Percentiles rank a stretch among this genome's conserved stretches.
These are phyloP conservation scores for Meteorus cinctellus DNA, from an alignment of 2,888 invertebrate species.

Conservation along the genomic window DNA sequence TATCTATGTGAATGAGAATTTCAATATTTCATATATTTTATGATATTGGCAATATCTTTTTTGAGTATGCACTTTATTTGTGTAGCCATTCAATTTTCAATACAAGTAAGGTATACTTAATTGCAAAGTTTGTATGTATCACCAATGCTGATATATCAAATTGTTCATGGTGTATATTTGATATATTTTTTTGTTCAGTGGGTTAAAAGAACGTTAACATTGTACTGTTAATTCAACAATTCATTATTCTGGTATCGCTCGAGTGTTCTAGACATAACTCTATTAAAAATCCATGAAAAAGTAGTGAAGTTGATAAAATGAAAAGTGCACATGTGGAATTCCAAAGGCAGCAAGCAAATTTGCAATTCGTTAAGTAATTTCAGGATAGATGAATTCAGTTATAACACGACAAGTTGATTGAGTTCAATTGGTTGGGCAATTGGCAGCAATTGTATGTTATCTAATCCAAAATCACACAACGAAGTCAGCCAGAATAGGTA, in stretches of 20 bases:
- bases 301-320: neutral
- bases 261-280: no score
- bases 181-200: no score
- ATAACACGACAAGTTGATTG: no score
- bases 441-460: neutral
- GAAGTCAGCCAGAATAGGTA: neutral
- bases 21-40: neutral
- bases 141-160: no score
- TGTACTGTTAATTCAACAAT: no score
- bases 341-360: neutral
- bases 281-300: no score
- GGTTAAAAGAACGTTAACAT: no score
- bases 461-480: neutral
- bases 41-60: neutral
- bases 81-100: neutral
- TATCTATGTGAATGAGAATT: neutral
- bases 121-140: neutral
- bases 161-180: no score
- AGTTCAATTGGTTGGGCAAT: neutral
- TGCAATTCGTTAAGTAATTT: neutral
- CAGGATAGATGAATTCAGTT: neutral
- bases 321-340: neutral
- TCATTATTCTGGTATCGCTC: no score
- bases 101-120: neutral
- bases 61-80: neutral